Percentiles rank a stretch among this genome's conserved stretches.
These are phyloP conservation scores for Erynnis tages DNA, from an alignment of 2,888 invertebrate species.

Conservation along the genomic window DNA sequence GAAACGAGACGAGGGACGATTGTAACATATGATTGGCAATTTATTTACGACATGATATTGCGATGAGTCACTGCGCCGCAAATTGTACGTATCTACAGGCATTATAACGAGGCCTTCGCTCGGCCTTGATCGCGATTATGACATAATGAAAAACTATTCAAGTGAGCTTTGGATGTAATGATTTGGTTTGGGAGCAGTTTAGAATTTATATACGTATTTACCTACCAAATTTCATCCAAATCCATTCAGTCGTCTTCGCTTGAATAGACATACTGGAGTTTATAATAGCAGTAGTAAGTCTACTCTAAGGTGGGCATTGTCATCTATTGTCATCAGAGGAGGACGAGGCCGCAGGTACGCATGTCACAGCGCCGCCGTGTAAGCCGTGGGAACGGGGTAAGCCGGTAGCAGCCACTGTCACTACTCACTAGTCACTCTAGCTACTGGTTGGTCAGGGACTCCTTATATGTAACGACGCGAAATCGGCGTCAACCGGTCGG, in stretches of 20 bases:
- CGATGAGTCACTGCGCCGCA: slow-evolving; percentile 35
- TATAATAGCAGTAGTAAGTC: too few relatives aligned
- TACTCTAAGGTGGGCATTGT: too few relatives aligned
- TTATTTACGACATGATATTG: background rate
- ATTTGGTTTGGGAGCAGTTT: too few relatives aligned
- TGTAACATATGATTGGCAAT: slow-evolving; percentile 3
- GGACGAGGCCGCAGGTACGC: slow-evolving; percentile 3
- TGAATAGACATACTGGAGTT: too few relatives aligned
- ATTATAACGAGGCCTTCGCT: slow-evolving; percentile 28
- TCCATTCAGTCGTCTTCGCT: too few relatives aligned
- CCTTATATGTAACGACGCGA: too few relatives aligned
- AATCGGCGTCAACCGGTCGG: too few relatives aligned
- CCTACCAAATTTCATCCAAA: too few relatives aligned
- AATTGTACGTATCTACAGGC: slow-evolving; percentile 26
- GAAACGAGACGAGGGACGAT: too few relatives aligned
- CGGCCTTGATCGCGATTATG: slow-evolving; percentile 30
- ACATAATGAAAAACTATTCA: slow-evolving; percentile 17
- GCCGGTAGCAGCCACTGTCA: slow-evolving; percentile 8
- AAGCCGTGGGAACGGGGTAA: slow-evolving; percentile 23
- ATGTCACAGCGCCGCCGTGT: slow-evolving; percentile 11
- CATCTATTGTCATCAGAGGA: slow-evolving; percentile 4
- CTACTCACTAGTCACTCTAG: background rate
- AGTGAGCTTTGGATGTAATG: too few relatives aligned
- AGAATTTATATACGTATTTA: too few relatives aligned
- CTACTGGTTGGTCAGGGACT: slow-evolving; percentile 20